Evolutionary conservation across 2,797 vertebrate genomes (phyloP).

Genomic region (Pseudomugil tenellus): DNA sequence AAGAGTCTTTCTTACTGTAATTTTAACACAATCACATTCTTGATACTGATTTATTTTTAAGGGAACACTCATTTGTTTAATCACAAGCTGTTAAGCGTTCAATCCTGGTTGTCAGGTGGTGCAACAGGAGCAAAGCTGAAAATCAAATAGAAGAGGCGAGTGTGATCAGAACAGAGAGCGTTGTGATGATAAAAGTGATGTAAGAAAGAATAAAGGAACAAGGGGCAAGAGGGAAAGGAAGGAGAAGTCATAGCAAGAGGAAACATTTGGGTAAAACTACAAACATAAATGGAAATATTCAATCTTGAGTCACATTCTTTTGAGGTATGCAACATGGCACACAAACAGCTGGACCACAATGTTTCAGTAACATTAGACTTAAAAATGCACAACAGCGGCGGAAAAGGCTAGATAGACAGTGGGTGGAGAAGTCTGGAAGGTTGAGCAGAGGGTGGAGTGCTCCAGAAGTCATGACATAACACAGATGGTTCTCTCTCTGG

Average conservation of each 20-base stretch:
- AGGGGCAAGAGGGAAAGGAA: background rate
- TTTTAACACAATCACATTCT: background rate
- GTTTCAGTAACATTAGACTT: constrained; percentile 26
- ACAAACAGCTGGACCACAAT: constrained; percentile 13
- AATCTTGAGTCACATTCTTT: constrained; percentile 12
- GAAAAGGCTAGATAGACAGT: constrained; percentile 17
- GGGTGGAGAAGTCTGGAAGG: constrained; percentile 38
- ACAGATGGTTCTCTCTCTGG: constrained; percentile 55
- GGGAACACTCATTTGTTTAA: constrained; percentile 24
- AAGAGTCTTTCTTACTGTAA: background rate
- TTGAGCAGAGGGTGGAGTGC: constrained; percentile 68
- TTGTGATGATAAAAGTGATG: constrained; percentile 12
- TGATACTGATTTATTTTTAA: background rate
- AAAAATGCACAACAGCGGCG: constrained; percentile 18
- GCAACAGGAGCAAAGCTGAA: constrained; percentile 10
- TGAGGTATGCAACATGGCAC: background rate
- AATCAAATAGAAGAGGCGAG: constrained; percentile 32
- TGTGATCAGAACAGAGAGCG: constrained; percentile 23
- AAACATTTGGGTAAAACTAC: background rate
- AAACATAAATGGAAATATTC: constrained; percentile 9
- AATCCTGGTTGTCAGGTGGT: constrained; percentile 62
- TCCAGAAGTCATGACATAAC: constrained; percentile 70
- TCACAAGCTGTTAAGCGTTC: constrained; percentile 39
- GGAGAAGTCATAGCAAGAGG: background rate
- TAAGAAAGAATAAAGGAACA: background rate